Base-by-base conservation (phyloP, 2,888 invertebrate genomes). In the Phanerotoma sp. region DNA sequence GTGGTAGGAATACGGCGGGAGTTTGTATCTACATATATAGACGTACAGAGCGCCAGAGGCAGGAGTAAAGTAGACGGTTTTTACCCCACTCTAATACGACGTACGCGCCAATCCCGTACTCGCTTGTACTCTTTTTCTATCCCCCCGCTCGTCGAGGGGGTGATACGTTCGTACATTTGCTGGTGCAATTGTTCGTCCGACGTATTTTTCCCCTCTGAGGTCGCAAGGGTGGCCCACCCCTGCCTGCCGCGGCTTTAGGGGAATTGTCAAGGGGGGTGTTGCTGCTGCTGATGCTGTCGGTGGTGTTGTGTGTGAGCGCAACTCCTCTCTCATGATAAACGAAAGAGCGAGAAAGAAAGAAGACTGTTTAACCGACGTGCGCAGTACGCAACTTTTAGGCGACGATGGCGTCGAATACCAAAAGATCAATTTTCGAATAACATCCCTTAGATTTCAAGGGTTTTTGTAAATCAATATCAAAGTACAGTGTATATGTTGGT, bases 161-260 rank as follows among this genome's bases (percentile, higher is more conserved):
- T 60, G 55, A 63, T 60, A 62, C 48, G 56, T 59, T 60, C 46
- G 50, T 44, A 30, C 54, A 38, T 45, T 62, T 49, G 50, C 49
- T 51, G 62, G 60, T 64, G n/a, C n/a, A n/a, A n/a, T n/a, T n/a
- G 58, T 64, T 65, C 66, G 65, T 66, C n/a, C 69, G 66, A 64
- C 69, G 68, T 64, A 61, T 74, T 76, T 75, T 75, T 75, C 75
- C 75, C 75, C 74, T 74, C 75, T 73, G 73, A 74, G 73, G 74
- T 73, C 65, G 68, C 62, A 65, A 72, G 71, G 69, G 66, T 71
- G 66, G 71, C 65, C 56, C 56, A 47, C 63, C 54, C 54, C 57
- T 63, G 56, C 56, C 63, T n/a, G n/a, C n/a, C 60, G 61, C 60
- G 57, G 62, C 63, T 33, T 51, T 46, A 55, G 62, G 62, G 63